Base-by-base conservation (phyloP, 2,888 invertebrate species). In the Plebejus anna region DNA sequence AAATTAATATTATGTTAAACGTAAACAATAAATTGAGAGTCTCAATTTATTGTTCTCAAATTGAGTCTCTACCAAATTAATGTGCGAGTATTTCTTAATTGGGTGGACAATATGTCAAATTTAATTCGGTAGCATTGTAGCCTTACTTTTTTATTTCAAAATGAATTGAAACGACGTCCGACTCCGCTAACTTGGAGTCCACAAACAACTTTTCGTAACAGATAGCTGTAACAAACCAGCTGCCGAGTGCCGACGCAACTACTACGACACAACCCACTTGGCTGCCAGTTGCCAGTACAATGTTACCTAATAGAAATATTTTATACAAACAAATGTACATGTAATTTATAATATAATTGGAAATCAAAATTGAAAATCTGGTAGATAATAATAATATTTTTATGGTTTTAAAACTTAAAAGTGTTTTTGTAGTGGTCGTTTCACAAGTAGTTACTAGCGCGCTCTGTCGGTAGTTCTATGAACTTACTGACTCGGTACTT, bases 221-320 rank as follows among this genome's bases (percentile, higher is more conserved):
- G 55, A 75, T 38, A 70, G 38, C 51, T 70, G 38, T 32, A 22
- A 75, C 61, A 70, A 75, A 38, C 61, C 32, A 55, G 47, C 16
- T 22, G 22, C 22, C 22, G 22, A 22, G 22, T 77, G 75, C 1
- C n/a, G n/a, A 16, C 42, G 22, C 66, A 78, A 78, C 76, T 76
- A 22, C 22, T 22, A 22, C 22, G 22, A 22, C 22, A 22, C 22
- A 22, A 22, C 22, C 76, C 73, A 78, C 76, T 78, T 75, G 61
- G 61, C 16, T 55, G 16, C 16, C 16, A 55, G 47, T 47, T 22
- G 22, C 22, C 11, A 28, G 22, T 61, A 22, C 22, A 22, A 22
- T 61, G 61, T 61, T 61, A 61, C 61, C 55, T 55, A 28, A 59
- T 59, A 22, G n/a, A n/a, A 59, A 22, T n/a, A 7, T 2, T n/a